A percentile compares a stretch with the other conserved stretches of the same genome.
Evolutionary conservation across 2,113 vertebrate species (phyloP).

Genomic region (Dipodomys stephensi): DNA sequence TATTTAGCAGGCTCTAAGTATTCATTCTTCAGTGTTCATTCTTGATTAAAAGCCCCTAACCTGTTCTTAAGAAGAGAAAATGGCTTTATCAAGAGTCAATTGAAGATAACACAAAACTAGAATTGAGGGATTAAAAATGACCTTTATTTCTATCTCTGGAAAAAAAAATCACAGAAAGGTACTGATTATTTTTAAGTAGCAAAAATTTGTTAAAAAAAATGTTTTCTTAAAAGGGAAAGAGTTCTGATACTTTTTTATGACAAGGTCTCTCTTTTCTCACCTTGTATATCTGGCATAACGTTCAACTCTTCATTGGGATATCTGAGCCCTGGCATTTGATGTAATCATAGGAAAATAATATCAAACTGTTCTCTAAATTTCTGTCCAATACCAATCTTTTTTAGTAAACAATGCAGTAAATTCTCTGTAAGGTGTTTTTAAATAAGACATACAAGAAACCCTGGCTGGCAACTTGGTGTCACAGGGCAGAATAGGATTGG

Average conservation of each 20-base stretch:
- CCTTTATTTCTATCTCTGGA: constrained; percentile 56
- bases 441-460: background rate
- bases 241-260: background rate
- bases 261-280: background rate
- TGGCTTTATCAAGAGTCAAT: constrained; percentile 55
- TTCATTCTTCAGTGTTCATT: background rate
- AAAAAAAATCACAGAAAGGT: constrained; percentile 6
- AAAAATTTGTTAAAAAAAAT: background rate
- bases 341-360: background rate
- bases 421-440: background rate
- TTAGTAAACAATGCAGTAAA: background rate
- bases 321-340: background rate
- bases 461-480: background rate
- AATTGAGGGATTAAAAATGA: constrained; percentile 51
- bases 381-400: background rate
- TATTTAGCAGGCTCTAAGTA: constrained; percentile 9
- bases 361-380: background rate
- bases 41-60: constrained; percentile 8
- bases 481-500: background rate
- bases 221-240: background rate
- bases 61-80: constrained; percentile 29
- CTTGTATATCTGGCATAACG: background rate
- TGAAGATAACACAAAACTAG: constrained; percentile 45
- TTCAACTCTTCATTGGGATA: background rate
- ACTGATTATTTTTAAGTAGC: background rate